These are phyloP conservation scores for Heliconius hewitsoni DNA, from an alignment of 1,140 invertebrate genomes.

Conservation along the genomic window DNA sequence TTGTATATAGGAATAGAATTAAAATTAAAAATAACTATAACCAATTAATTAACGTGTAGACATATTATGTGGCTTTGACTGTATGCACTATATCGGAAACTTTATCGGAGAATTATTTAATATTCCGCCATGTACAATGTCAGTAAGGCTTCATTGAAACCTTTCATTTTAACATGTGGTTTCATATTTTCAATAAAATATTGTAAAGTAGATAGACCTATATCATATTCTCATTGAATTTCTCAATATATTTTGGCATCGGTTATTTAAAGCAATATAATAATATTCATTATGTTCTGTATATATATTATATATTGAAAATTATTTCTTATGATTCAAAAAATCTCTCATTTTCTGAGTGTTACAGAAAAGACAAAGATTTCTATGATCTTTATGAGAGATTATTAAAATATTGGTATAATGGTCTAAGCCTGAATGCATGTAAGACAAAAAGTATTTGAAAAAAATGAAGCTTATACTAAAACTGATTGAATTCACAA, in stretches of 20 bases:
- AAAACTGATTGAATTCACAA: too few species aligned
- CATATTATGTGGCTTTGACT: slow-evolving; percentile 3
- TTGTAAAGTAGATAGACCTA: background rate
- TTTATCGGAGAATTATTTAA: slow-evolving; percentile 25
- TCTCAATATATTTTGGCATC: background rate
- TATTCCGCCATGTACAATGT: slow-evolving; percentile 23
- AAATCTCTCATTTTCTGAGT: too few species aligned
- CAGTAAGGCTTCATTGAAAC: slow-evolving; percentile 30
- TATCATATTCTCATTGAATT: background rate
- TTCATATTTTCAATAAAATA: slow-evolving; percentile 24
- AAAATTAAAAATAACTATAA: background rate
- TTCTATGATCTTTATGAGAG: too few species aligned
- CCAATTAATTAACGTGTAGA: background rate
- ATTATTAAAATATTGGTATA: too few species aligned
- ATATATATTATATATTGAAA: too few species aligned
- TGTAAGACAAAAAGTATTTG: too few species aligned
- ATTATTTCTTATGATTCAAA: too few species aligned
- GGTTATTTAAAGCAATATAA: background rate
- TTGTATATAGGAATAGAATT: background rate
- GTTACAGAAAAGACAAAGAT: too few species aligned
- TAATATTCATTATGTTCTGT: background rate
- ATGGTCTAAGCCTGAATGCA: too few species aligned
- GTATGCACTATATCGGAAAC: background rate
- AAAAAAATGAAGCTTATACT: too few species aligned
- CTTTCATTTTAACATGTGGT: slow-evolving; percentile 20